Conservation (phyloP, 2,113 vertebrate species). For the Herpetotheres cachinnans region DNA sequence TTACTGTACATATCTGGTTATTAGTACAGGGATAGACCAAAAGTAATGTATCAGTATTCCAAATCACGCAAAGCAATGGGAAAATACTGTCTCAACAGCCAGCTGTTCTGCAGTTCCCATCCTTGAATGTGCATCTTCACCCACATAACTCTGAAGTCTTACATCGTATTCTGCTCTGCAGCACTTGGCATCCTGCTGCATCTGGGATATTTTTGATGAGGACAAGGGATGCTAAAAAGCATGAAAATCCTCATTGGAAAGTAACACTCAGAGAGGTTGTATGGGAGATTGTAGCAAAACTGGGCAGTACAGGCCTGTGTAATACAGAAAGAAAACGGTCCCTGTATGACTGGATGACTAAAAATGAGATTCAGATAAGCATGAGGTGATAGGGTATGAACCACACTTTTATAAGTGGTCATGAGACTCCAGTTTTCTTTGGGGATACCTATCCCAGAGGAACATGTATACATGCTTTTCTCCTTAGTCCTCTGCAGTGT, state of each 20-base stretch:
- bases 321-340: not conserved
- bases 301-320: not conserved
- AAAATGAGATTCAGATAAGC: not conserved
- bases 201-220: not conserved
- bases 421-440: not conserved
- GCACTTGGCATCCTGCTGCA: not conserved
- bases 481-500: not conserved
- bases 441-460: not conserved
- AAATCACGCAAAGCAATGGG: not conserved
- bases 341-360: not conserved
- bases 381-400: not conserved
- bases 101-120: not conserved
- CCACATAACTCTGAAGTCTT: not conserved
- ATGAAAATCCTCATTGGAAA: not conserved
- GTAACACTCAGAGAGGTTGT: not conserved
- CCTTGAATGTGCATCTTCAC: not conserved
- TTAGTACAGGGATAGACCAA: conserved; percentile 6
- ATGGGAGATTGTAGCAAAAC: not conserved
- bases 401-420: not conserved
- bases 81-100: not conserved
- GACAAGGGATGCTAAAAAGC: not conserved
- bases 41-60: not conserved
- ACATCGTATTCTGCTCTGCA: not conserved
- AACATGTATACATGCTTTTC: not conserved
- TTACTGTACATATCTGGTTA: conserved; percentile 32